Conservation (phyloP, 2,797 vertebrate species). For the Cossypha heuglini region DNA sequence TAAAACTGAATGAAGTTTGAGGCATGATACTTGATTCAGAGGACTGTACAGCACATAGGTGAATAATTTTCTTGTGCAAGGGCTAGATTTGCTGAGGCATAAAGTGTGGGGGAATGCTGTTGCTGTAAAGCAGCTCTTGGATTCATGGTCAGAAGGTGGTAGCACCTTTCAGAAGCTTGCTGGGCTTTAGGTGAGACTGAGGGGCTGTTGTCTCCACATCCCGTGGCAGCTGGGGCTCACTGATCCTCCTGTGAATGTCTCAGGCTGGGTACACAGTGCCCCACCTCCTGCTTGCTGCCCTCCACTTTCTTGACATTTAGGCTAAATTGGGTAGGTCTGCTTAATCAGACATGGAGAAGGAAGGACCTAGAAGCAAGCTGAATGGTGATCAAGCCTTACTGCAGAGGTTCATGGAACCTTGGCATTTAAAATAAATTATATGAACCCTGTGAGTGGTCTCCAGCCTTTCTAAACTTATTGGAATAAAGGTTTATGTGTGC, state of each 20-base stretch:
- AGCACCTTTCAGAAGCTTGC: not conserved
- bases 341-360: not conserved
- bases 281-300: not conserved
- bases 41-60: not conserved
- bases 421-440: not conserved
- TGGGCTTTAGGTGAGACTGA: not conserved
- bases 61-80: not conserved
- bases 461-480: not conserved
- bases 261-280: accelerated
- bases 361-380: not conserved
- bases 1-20: not conserved
- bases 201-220: not conserved
- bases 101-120: accelerated
- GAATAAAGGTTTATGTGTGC: not conserved
- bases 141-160: not conserved
- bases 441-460: accelerated
- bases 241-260: not conserved
- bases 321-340: not conserved
- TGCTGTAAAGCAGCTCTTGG: not conserved
- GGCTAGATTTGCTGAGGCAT: not conserved
- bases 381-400: not conserved
- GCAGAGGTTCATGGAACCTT: not conserved
- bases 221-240: accelerated
- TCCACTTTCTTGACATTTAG: not conserved
- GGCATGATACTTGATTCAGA: not conserved